phyloP scores from a whole-genome alignment of 2,888 invertebrate species.

The Drosophila melanosoma region DNA sequence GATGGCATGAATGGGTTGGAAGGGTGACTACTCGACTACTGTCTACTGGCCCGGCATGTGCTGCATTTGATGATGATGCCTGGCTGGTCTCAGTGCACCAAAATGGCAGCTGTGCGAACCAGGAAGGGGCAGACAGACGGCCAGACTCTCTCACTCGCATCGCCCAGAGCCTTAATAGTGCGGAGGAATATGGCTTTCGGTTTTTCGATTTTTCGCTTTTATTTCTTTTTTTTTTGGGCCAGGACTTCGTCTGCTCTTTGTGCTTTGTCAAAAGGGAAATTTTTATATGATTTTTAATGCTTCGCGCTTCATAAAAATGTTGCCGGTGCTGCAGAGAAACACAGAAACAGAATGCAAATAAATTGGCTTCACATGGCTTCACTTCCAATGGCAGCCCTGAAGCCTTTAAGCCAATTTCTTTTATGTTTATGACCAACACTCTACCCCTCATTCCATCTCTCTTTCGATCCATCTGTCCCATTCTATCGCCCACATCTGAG shows the following conservation, averaged over 20 bases:
- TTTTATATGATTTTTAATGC: conserved; percentile 75
- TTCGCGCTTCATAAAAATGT: conserved; percentile 78
- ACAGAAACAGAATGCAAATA: conserved; percentile 51
- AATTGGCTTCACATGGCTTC: conserved; percentile 65
- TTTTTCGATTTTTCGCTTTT: conserved; percentile 18
- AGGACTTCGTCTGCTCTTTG: conserved; percentile 45
- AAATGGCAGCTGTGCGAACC: conserved; percentile 27
- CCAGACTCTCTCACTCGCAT: conserved; percentile 15
- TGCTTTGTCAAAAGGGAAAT: conserved; percentile 68
- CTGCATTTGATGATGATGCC: conserved; percentile 61
- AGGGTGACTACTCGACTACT: conserved; percentile 35
- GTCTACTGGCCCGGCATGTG: conserved; percentile 44
- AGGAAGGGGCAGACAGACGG: conserved; percentile 21
- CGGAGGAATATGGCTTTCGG: conserved; percentile 30
- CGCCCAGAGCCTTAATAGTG: conserved; percentile 69
- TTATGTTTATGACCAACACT: conserved; percentile 47
- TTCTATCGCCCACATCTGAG: conserved; percentile 1
- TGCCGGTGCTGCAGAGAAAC: conserved; percentile 43
- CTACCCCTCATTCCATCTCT: not conserved
- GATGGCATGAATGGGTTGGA: conserved; percentile 16
- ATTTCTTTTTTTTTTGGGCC: not conserved
- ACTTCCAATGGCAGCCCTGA: conserved; percentile 41
- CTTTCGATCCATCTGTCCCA: conserved; percentile 2
- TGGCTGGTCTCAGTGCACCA: conserved; percentile 36
- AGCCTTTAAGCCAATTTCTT: conserved; percentile 70